Evolutionary conservation across 1,140 invertebrate genomes (phyloP).

Genomic region (Uloborus diversus): DNA sequence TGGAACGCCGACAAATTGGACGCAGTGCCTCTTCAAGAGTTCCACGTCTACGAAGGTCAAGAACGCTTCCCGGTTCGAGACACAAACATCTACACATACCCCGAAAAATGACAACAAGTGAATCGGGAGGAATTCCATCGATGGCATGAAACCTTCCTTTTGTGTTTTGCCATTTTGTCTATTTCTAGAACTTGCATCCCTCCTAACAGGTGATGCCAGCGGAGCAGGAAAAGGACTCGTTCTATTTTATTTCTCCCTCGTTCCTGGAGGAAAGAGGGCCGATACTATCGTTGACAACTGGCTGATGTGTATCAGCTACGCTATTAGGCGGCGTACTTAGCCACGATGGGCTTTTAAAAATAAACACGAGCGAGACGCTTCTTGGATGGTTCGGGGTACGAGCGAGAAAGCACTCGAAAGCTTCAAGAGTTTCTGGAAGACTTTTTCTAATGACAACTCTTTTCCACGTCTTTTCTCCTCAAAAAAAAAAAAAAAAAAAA

Average conservation of each 20-base stretch:
- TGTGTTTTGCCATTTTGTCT: not conserved
- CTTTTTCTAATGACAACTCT: not conserved
- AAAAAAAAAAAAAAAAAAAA: too few relatives aligned
- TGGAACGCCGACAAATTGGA: too few relatives aligned
- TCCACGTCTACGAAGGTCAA: too few relatives aligned
- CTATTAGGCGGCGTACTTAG: slow-evolving; percentile 1
- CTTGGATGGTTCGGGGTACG: not conserved
- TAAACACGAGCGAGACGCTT: not conserved
- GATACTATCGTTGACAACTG: slow-evolving; percentile 10
- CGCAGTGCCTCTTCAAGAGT: too few relatives aligned
- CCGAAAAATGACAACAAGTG: too few relatives aligned
- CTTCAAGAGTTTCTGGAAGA: not conserved
- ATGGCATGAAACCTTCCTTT: too few relatives aligned
- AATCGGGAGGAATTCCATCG: too few relatives aligned
- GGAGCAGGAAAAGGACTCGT: not conserved
- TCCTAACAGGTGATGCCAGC: not conserved
- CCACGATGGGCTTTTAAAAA: slow-evolving; percentile 11
- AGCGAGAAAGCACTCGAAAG: not conserved
- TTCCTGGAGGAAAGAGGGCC: not conserved
- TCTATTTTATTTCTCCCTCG: not conserved
- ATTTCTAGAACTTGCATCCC: not conserved
- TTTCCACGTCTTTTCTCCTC: too few relatives aligned
- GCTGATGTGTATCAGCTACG: slow-evolving; percentile 3
- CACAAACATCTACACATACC: not conserved
- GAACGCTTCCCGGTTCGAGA: not conserved